phyloP scores from a whole-genome alignment of 2,797 vertebrate genomes.

The Antennarius maculatus region DNA sequence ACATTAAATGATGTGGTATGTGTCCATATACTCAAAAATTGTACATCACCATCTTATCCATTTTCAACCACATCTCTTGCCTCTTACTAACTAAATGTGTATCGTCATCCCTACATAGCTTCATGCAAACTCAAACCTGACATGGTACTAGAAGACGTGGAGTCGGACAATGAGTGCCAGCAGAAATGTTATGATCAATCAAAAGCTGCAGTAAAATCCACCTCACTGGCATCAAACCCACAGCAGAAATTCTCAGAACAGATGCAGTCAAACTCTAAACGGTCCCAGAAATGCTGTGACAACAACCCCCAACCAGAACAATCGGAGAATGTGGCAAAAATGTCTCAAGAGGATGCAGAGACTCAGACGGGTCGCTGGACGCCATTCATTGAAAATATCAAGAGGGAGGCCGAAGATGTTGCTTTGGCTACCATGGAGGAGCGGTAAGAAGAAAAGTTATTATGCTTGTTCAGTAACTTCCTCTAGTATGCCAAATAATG shows the following conservation, averaged over 20 bases:
- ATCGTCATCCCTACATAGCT: conserved; percentile 37
- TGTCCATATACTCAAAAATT: not conserved
- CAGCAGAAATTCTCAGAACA: conserved; percentile 22
- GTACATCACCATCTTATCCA: not conserved
- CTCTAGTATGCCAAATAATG: not conserved
- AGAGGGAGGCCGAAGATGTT: conserved; percentile 73
- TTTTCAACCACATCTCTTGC: not conserved
- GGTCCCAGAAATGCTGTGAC: not conserved
- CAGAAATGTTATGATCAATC: conserved; percentile 16
- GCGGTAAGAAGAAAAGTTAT: conserved; percentile 63
- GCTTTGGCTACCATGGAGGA: conserved; percentile 78
- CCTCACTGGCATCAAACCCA: not conserved
- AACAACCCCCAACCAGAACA: not conserved
- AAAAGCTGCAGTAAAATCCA: conserved; percentile 3
- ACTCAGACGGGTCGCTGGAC: conserved; percentile 85
- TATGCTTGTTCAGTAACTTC: not conserved
- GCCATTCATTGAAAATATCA: conserved; percentile 79
- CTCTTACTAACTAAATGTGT: not conserved
- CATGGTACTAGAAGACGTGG: conserved; percentile 78
- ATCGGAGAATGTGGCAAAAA: conserved; percentile 9
- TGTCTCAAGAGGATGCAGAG: conserved; percentile 77
- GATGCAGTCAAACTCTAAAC: not conserved
- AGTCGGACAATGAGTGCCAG: conserved; percentile 61
- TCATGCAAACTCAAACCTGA: conserved; percentile 68
- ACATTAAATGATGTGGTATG: not conserved